Evolutionary conservation across 2,113 vertebrate genomes (phyloP).

Genomic region (Salvelinus namaycush): DNA sequence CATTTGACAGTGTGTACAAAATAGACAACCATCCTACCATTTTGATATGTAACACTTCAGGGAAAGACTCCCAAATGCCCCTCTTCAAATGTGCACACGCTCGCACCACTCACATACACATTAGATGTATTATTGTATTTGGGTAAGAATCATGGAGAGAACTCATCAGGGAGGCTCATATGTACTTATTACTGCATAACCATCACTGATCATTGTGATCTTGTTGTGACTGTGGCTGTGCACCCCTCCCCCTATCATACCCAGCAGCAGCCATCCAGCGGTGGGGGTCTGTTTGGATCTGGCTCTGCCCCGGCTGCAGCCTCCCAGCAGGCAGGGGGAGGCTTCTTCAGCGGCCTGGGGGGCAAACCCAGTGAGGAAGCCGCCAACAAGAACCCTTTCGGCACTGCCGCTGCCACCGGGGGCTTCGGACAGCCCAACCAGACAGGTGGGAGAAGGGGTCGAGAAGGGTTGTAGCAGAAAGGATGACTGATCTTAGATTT

Average conservation of each 20-base stretch:
- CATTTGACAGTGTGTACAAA: not conserved
- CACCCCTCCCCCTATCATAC: not conserved
- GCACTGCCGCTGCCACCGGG: slow-evolving; percentile 70
- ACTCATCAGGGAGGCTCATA: not conserved
- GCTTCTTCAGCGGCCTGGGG: slow-evolving; percentile 94
- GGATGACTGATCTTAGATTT: too few species aligned
- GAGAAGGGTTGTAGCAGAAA: too few species aligned
- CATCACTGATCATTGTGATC: not conserved
- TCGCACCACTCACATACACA: not conserved
- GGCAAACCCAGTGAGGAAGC: slow-evolving; percentile 96
- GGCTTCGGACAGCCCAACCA: slow-evolving; percentile 71
- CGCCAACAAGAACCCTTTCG: slow-evolving; percentile 95
- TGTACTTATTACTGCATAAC: not conserved
- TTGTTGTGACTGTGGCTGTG: not conserved
- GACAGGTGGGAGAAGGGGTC: slow-evolving; percentile 51
- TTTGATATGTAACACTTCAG: not conserved
- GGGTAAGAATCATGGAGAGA: not conserved
- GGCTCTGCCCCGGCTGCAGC: slow-evolving; percentile 23
- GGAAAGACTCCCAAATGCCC: not conserved
- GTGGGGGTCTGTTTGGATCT: slow-evolving; percentile 82
- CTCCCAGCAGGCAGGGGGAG: slow-evolving; percentile 52
- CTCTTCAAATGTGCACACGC: not conserved
- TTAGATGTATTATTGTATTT: not conserved
- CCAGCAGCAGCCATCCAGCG: slow-evolving; percentile 70
- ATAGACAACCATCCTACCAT: not conserved